phyloP scores from a whole-genome alignment of 2,113 vertebrate genomes.

The Mormoops blainvillei region DNA sequence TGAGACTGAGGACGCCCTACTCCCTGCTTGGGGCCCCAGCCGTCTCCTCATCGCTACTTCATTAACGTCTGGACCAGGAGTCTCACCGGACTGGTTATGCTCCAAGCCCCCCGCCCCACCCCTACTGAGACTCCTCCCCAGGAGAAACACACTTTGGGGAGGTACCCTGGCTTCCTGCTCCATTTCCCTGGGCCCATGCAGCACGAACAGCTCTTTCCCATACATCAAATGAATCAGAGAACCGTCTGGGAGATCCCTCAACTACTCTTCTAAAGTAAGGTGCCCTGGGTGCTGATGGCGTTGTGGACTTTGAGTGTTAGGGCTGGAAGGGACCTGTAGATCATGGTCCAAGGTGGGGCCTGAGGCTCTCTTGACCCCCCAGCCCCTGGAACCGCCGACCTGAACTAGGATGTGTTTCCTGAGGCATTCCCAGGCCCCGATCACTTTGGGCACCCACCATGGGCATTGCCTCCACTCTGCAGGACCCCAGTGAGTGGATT shows the following conservation, averaged over 20 bases:
- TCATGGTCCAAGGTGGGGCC: neutral
- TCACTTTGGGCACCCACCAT: neutral
- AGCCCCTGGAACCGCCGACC: neutral
- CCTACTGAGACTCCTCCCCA: neutral
- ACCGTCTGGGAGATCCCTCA: neutral
- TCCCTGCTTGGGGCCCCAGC: neutral
- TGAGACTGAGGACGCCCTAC: neutral
- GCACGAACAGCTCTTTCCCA: neutral
- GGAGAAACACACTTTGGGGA: neutral
- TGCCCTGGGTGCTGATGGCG: neutral
- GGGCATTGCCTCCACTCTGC: neutral
- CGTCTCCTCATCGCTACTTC: neutral
- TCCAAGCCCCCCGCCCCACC: neutral
- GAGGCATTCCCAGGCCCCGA: neutral
- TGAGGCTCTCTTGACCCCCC: neutral
- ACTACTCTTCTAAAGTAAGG: neutral
- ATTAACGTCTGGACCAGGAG: neutral
- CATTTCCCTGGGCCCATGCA: neutral
- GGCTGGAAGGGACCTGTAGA: neutral
- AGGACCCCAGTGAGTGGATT: conserved; percentile 1
- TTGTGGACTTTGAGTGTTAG: neutral
- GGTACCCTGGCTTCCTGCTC: neutral
- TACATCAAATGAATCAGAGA: conserved; percentile 37
- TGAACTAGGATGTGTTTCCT: neutral
- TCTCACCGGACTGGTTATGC: neutral